phyloP scores from a whole-genome alignment of 2,888 invertebrate species.

The Oligia strigilis region DNA sequence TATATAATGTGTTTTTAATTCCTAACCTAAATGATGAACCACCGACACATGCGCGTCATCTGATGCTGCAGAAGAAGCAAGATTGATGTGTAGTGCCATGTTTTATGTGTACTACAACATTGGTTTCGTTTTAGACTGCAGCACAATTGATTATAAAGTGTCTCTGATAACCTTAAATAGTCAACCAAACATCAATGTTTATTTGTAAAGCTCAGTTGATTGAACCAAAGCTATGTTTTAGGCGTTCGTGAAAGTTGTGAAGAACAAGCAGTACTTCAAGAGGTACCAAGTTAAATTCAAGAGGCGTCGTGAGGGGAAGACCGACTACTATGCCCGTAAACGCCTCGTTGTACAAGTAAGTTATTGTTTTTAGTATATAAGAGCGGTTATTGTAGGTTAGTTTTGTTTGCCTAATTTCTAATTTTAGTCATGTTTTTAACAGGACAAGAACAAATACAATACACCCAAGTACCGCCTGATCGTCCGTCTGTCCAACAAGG shows the following conservation, averaged over 20 bases:
- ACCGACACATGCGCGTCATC: constrained; percentile 91
- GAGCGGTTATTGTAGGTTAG: constrained; percentile 7
- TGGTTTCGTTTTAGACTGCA: constrained; percentile 75
- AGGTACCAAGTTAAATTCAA: constrained; percentile 99
- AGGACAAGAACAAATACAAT: constrained; percentile 99
- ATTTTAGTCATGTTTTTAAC: constrained; percentile 45
- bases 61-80: constrained; percentile 82
- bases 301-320: constrained; percentile 99
- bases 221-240: constrained; percentile 77
- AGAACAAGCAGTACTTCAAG: constrained; percentile 99
- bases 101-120: constrained; percentile 83
- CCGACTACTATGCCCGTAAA: constrained; percentile 99
- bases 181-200: neutral
- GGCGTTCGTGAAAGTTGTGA: constrained; percentile 99
- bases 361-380: neutral
- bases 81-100: constrained; percentile 80
- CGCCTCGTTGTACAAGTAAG: constrained; percentile 96
- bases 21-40: constrained; percentile 84
- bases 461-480: constrained; percentile 99
- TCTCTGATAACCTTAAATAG: constrained; percentile 80
- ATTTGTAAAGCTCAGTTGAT: constrained; percentile 7
- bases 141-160: constrained; percentile 87
- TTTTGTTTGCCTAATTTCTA: constrained; percentile 22
- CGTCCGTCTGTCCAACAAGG: constrained; percentile 99
- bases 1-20: constrained; percentile 12